Percentiles rank a stretch among this genome's conserved stretches.
phyloP scores from a whole-genome alignment of 64 coral and sea anemone species.

The Montipora sp. region DNA sequence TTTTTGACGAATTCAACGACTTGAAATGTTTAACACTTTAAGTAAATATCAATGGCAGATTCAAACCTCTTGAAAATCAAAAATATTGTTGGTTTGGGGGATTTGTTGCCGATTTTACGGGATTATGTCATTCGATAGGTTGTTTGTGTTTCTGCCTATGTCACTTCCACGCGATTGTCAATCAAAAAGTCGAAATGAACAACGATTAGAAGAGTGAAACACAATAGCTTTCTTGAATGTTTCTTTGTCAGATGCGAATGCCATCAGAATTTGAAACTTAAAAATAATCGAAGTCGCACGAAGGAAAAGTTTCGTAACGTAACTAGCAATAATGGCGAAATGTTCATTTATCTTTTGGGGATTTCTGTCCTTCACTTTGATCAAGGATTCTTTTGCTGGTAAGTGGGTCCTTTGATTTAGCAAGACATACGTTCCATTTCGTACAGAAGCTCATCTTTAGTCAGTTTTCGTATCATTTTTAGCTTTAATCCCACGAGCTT shows the following conservation, averaged over 20 bases:
- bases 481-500: not conserved
- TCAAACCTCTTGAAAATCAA: not conserved
- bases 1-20: not conserved
- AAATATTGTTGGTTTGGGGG: not conserved
- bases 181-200: conserved; percentile 23
- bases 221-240: not conserved
- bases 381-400: not conserved
- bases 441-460: no score
- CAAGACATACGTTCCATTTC: no score
- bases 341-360: not conserved
- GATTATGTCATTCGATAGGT: conserved; percentile 3
- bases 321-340: conserved; percentile 10
- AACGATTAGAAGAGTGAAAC: conserved; percentile 33
- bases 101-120: not conserved
- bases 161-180: conserved; percentile 43
- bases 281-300: conserved; percentile 1
- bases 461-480: not conserved
- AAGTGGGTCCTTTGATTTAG: not conserved
- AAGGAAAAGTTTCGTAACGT: not conserved
- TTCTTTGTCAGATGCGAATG: conserved; percentile 12
- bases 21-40: not conserved
- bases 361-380: conserved; percentile 1
- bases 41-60: not conserved
- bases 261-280: conserved; percentile 2
- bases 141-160: conserved; percentile 16